Evolutionary conservation across 2,113 vertebrate genomes (phyloP), one percentile per base, ranked within the genome.

Genomic region (Sinocyclocheilus maitianheensis): DNA sequence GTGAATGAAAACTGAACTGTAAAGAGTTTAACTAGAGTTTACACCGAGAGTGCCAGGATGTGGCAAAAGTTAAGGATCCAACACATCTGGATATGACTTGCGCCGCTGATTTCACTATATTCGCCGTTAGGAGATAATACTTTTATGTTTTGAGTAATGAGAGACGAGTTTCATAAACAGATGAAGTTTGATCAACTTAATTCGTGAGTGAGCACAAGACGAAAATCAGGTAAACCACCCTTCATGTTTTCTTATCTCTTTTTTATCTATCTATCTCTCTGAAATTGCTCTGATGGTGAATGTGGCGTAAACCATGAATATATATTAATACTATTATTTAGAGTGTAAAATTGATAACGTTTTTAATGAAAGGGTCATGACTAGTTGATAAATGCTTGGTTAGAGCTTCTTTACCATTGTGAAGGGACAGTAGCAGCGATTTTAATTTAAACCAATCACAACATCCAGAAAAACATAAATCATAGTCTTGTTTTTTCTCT

Each of bases 81-180:
- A 40, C 76, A 91, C 88, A 89, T 91, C 91, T 92, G 90, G 87
- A 86, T 53, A 53, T 75, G 78, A 75, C 24, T 26, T 46, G 55
- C 55, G 55, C 77, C 6, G 22, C 43, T 67, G 79, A 67, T 48
- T 81, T 67, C 34, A 16, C 18, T 9, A 43, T 43, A 43, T 8
- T 37, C 78, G 37, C 2, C 48, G 62, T 65, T 30, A 20, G 26
- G 8, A 81, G 46, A 53, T 46, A 51, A 34, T 3, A 37, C 9
- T 30, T 83, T 53, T 5, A 55, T 40, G 81, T 20, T 67, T 24
- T 22, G 26, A 82, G 62, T 34, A n/a, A 83, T 40, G 46, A 51
- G 26, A 53, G 24, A 30, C 46, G 5, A 55, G 16, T 55, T 83
- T 83, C 13, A 37, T 16, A 40, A 74, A 60, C 30, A 55, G 13